phyloP scores from a whole-genome alignment of 2,888 invertebrate species.

The Ichneumon xanthorius region DNA sequence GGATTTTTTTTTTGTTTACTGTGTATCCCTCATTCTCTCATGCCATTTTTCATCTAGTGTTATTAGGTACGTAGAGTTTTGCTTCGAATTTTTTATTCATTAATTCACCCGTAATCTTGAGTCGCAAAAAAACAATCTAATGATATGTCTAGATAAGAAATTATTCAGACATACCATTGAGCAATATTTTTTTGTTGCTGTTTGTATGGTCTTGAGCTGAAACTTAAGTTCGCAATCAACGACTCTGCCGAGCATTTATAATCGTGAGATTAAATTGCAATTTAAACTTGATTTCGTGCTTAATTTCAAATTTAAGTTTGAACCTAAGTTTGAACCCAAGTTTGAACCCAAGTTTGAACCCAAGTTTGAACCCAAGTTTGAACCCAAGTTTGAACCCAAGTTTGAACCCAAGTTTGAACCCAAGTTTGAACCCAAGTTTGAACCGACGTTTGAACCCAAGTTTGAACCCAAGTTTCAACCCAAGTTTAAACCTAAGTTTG shows the following conservation, averaged over 20 bases:
- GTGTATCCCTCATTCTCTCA: not conserved
- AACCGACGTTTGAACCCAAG: not conserved
- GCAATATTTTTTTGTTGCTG: not conserved
- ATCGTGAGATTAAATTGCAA: not conserved
- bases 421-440: not conserved
- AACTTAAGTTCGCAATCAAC: not conserved
- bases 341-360: not conserved
- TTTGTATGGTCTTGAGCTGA: not conserved
- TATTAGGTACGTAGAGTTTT: slow-evolving; percentile 55
- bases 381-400: not conserved
- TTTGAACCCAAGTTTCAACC: not conserved
- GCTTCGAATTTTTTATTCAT: slow-evolving; percentile 25
- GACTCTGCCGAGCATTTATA: not conserved
- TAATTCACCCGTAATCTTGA: not conserved
- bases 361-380: not conserved
- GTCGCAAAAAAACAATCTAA: too few species aligned
- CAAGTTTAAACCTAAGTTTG: not conserved
- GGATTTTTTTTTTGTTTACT: slow-evolving; percentile 8
- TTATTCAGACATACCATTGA: not conserved
- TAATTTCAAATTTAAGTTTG: not conserved
- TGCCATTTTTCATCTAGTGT: slow-evolving; percentile 23
- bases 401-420: not conserved
- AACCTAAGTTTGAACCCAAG: not conserved
- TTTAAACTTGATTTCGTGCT: not conserved
- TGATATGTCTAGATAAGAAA: not conserved